phyloP scores from a whole-genome alignment of 2,888 invertebrate species.

The Cyrtodaria siliqua region DNA sequence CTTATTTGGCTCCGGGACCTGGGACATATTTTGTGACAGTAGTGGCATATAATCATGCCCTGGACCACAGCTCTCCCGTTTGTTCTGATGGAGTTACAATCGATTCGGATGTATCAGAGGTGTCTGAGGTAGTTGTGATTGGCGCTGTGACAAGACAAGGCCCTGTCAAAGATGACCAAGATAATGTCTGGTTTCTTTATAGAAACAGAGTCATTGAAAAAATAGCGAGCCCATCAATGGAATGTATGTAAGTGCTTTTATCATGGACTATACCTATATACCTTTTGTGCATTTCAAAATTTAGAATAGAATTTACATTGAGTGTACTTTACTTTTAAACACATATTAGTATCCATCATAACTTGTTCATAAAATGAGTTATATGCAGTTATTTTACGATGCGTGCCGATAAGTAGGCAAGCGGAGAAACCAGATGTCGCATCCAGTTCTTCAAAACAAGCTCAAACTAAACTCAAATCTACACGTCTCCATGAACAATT shows the following conservation, averaged over 20 bases:
- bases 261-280: too few species aligned
- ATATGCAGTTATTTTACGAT: too few species aligned
- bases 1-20: slow-evolving; percentile 47
- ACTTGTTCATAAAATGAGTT: too few species aligned
- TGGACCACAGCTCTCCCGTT: slow-evolving; percentile 68
- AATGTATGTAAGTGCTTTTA: slow-evolving; percentile 58
- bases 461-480: too few species aligned
- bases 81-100: slow-evolving; percentile 76
- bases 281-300: too few species aligned
- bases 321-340: too few species aligned
- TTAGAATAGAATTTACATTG: too few species aligned
- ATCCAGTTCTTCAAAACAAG: too few species aligned
- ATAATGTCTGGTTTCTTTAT: slow-evolving; percentile 54
- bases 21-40: slow-evolving; percentile 72
- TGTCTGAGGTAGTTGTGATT: slow-evolving; percentile 49
- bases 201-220: slow-evolving; percentile 45
- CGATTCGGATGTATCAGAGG: slow-evolving; percentile 43
- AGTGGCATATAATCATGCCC: slow-evolving; percentile 73
- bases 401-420: too few species aligned
- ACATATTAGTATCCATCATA: too few species aligned
- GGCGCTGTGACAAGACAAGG: slow-evolving; percentile 58
- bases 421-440: too few species aligned
- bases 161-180: slow-evolving; percentile 43
- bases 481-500: too few species aligned
- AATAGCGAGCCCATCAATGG: slow-evolving; percentile 30